A percentile compares a stretch with the other conserved stretches of the same genome.
phyloP scores from a whole-genome alignment of 2,113 vertebrate genomes.

The Grammomys dolichurus region DNA sequence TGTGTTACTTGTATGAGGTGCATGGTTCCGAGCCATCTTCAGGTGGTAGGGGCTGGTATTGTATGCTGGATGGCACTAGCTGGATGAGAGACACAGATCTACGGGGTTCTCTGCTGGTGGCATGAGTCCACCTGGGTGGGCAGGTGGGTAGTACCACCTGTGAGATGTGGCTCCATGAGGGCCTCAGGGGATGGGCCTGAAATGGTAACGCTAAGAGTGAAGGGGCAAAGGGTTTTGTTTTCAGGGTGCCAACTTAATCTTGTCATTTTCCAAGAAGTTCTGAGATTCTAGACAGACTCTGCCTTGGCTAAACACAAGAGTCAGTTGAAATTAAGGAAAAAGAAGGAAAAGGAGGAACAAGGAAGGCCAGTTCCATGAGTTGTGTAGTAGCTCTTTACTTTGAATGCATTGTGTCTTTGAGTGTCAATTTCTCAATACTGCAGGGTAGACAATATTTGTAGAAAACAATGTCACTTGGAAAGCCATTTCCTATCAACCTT shows the following conservation, averaged over 20 bases:
- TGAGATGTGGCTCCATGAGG: not conserved
- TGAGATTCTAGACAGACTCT: not conserved
- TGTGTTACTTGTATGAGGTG: not conserved
- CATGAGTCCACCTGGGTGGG: not conserved
- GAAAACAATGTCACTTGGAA: not conserved
- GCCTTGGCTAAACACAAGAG: not conserved
- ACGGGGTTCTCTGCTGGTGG: not conserved
- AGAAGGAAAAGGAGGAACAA: not conserved
- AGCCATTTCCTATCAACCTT: conserved; percentile 3
- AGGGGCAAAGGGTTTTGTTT: not conserved
- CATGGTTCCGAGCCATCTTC: not conserved
- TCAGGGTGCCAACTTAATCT: not conserved
- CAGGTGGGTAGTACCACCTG: not conserved
- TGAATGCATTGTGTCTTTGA: not conserved
- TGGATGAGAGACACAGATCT: not conserved
- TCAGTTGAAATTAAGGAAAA: conserved; percentile 6
- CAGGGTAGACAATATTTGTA: not conserved
- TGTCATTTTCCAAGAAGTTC: not conserved
- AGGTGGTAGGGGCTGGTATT: not conserved
- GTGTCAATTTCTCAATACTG: conserved; percentile 28
- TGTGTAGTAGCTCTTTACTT: not conserved
- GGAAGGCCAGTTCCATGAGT: not conserved
- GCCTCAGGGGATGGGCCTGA: not conserved
- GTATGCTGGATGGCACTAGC: no score
- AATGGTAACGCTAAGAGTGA: not conserved